Evolutionary conservation across 2,797 vertebrate genomes (phyloP), one percentile per base, ranked within the genome.

Genomic region (Clarias pachynema): DNA sequence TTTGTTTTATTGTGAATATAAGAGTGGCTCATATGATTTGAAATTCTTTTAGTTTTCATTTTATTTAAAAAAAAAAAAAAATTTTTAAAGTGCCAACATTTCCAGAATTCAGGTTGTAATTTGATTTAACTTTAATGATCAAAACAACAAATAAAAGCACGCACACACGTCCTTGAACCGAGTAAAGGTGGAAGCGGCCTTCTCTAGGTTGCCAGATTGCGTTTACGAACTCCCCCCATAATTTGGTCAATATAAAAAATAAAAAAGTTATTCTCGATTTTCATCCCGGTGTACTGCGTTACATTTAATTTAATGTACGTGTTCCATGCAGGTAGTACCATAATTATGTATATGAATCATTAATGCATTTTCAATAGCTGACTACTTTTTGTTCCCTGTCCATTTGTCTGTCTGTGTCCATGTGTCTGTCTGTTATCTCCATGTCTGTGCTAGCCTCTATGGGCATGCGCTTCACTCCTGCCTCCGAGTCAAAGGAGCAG

Each of bases 391-490:
- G 14, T 53, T 56, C n/a, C 70, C 18, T 87, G 60, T 87, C 49
- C 81, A 4, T 63, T 16, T 82, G 65, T 84, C 6, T 87, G 56
- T 89, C 40, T 85, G 59, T 86, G 37, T 40, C 37, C 37, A 40
- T 40, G 68, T 85, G 53, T 87, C 26, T 88, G 59, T 84, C 69
- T 63, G 24, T 86, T 31, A 82, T 44, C 63, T 72, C 72, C 82
- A 40, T 88, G 84, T 72, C 72, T 85, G 49, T 88, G 85, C 70
- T 93, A 98, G 97, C 96, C 78, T 95, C 95, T 0, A 87, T 91
- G 56, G 95, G 93, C 88, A 95, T 94, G 86, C 94, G 95, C 62
- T 90, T 95, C 8, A 73, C 89, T 84, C 92, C 95, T 0, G 94
- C 95, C 85, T 77, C 88, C 49, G 95, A 95, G 34, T 80, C 85